These are phyloP conservation scores for Allolobophora icterica DNA, from an alignment of 2,888 invertebrate genomes.

Conservation along the genomic window DNA sequence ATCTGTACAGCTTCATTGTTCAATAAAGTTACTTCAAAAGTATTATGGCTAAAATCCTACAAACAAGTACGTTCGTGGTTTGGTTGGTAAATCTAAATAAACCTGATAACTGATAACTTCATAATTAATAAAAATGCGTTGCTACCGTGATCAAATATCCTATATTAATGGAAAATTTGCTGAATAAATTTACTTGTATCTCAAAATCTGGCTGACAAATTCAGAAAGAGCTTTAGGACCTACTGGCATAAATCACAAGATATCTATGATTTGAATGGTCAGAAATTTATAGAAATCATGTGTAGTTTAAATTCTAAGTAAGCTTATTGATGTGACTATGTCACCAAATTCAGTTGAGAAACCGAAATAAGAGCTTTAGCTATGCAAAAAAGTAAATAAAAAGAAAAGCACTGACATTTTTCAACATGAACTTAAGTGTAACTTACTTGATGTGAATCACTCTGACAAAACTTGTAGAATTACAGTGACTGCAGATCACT, in stretches of 20 bases:
- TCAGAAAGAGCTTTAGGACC: too few species aligned
- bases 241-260: too few species aligned
- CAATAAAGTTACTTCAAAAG: neutral
- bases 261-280: neutral
- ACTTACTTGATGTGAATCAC: neutral
- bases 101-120: neutral
- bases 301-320: neutral
- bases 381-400: neutral
- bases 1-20: neutral
- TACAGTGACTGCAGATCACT: neutral
- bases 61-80: too few species aligned
- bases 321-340: neutral
- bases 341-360: neutral
- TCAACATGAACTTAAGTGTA: neutral
- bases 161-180: too few species aligned
- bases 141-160: neutral
- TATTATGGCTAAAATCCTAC: neutral
- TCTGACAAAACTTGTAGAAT: neutral
- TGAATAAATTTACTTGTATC: neutral
- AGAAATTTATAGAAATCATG: neutral
- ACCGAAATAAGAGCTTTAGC: neutral
- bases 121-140: neutral
- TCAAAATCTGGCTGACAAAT: too few species aligned
- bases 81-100: neutral
- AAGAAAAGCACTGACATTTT: too few species aligned